These are phyloP conservation scores for Stictonetta naevosa DNA, from an alignment of 2,113 vertebrate species.

Conservation along the genomic window DNA sequence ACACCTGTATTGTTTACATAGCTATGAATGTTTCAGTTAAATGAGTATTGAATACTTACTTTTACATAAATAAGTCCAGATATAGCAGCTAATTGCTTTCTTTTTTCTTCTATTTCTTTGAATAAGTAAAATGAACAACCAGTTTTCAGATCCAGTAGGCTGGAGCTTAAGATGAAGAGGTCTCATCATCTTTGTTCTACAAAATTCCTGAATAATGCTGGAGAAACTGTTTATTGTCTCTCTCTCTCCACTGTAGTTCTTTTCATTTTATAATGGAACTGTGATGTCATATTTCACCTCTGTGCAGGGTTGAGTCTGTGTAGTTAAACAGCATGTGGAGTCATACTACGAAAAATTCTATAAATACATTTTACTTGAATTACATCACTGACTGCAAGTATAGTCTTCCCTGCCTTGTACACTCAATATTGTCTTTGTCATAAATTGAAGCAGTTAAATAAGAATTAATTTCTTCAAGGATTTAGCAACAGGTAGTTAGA, in stretches of 20 bases:
- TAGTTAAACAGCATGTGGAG: neutral
- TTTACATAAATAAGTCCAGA: neutral
- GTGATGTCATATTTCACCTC: neutral
- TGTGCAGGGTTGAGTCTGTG: neutral
- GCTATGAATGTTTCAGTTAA: neutral
- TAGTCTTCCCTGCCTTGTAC: neutral
- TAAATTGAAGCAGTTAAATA: neutral
- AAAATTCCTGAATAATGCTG: neutral
- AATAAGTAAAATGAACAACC: neutral
- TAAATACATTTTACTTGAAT: neutral
- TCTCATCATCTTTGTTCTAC: neutral
- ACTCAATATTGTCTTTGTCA: neutral
- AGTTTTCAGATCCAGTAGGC: neutral
- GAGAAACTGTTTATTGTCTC: neutral
- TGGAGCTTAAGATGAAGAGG: neutral
- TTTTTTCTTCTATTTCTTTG: neutral
- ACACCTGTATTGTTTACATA: neutral
- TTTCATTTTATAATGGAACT: neutral
- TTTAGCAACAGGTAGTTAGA: neutral
- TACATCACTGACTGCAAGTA: neutral
- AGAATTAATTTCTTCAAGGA: neutral
- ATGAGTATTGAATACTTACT: neutral
- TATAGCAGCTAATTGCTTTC: neutral
- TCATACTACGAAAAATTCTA: neutral
- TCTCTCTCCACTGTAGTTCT: neutral